A percentile compares a stretch with the other conserved stretches of the same genome.
phyloP scores from a whole-genome alignment of 2,113 vertebrate species.

The Spea multiplicata region DNA sequence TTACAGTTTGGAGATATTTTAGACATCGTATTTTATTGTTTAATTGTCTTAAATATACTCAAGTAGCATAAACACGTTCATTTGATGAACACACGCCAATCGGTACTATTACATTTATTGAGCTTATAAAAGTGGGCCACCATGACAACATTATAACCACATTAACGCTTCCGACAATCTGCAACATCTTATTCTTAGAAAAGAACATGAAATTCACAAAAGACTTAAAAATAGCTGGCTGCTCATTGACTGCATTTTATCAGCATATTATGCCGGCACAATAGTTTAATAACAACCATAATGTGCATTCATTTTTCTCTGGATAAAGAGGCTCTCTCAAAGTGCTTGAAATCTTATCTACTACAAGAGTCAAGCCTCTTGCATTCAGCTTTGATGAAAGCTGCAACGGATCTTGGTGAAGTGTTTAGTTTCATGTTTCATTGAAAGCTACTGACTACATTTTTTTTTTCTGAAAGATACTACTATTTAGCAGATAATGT shows the following conservation, averaged over 20 bases:
- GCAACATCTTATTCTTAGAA: conserved; percentile 33
- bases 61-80: conserved; percentile 24
- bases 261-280: conserved; percentile 42
- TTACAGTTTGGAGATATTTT: too few relatives aligned
- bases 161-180: conserved; percentile 42
- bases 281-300: conserved; percentile 47
- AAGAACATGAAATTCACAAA: conserved; percentile 40
- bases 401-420: conserved; percentile 38
- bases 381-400: conserved; percentile 42
- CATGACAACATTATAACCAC: conserved; percentile 16
- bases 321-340: conserved; percentile 46
- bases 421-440: conserved; percentile 44
- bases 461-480: conserved; percentile 29
- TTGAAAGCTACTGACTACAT: conserved; percentile 34
- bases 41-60: too few relatives aligned
- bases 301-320: conserved; percentile 44
- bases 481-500: conserved; percentile 16
- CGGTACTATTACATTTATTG: background rate
- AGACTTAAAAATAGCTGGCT: conserved; percentile 35
- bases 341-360: conserved; percentile 49
- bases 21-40: too few relatives aligned
- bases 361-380: conserved; percentile 44
- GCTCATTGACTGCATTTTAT: conserved; percentile 46
- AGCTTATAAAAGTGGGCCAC: conserved; percentile 16
- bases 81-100: background rate